Evolutionary conservation across 2,113 vertebrate genomes (phyloP), one percentile per base, ranked within the genome.

Genomic region (Oplegnathus fasciatus): DNA sequence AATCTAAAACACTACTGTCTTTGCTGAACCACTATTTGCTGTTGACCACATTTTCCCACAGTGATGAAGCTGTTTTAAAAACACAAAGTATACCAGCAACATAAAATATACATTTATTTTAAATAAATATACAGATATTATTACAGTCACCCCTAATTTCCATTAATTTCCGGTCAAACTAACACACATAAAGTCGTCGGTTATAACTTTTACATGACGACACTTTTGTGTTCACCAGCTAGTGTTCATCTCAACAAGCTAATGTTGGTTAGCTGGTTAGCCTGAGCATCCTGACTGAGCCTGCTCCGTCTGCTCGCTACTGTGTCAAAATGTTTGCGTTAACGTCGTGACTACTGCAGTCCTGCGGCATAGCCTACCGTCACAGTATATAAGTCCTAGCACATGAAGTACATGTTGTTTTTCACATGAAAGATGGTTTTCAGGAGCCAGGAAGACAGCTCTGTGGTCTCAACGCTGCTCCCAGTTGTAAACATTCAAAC

Each of bases 401-500:
- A 26, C 42, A 1, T 28, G 8, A 6, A 15, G 15, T 8, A 15
- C 83, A 85, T 83, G 34, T 2, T 79, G 42, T 17, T 34, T 82
- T 30, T 5, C 3, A 30, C 10, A 9, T 2, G 2, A 44, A 42
- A 61, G 8, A 1, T 1, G 28, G 1, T 61, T 77, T 66, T 30
- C 40, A 52, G 20, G 4, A 87, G 66, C 10, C 46, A 44, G 46
- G 0, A 17, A 26, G 9, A 4, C 24, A 32, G 72, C 65, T 61
- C 7, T 46, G 32, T 15, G 48, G 4, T 1, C 30, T 9, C 34
- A 42, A 6, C 50, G 77, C 28, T 48, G 71, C 58, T 15, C 2
- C 14, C 76, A 70, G 66, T 57, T 88, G 94, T 95, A 95, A 95
- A 95, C 94, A 95, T 89, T 79, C 75, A 24, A 85, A 91, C 92